Percentiles rank a stretch among this genome's conserved stretches.
Conservation (phyloP, 2,113 vertebrate genomes). For the Gambusia holbrooki region DNA sequence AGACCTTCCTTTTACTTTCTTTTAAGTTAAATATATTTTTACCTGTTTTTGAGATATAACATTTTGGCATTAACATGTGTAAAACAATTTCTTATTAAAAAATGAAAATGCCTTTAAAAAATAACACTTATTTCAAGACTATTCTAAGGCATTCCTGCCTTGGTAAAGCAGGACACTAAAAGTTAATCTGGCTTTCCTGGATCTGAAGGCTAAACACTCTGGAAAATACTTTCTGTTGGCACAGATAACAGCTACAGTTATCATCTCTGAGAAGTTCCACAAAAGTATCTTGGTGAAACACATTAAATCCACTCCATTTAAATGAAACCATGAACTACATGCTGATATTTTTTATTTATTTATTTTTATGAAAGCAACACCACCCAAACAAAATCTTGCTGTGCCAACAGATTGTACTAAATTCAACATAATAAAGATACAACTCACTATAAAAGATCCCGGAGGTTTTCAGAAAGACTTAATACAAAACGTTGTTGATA, state of each 20-base stretch:
- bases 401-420: neutral
- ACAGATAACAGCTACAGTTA: neutral
- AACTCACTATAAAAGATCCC: neutral
- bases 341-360: neutral
- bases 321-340: neutral
- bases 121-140: too few species aligned
- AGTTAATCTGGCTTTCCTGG: slow-evolving; percentile 29
- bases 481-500: neutral
- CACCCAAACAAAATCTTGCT: neutral
- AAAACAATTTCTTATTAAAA: neutral
- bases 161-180: neutral
- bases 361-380: neutral
- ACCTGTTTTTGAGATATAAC: neutral
- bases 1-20: neutral
- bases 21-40: neutral
- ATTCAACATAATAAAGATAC: neutral
- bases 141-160: neutral
- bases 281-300: neutral
- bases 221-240: slow-evolving; percentile 15
- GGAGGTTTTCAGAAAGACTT: neutral
- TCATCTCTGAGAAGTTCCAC: neutral
- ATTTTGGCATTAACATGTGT: neutral
- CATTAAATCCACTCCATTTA: neutral
- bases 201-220: neutral
- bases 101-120: neutral